phyloP scores from a whole-genome alignment of 2,113 vertebrate genomes.

The Lethenteron camtschaticum region DNA sequence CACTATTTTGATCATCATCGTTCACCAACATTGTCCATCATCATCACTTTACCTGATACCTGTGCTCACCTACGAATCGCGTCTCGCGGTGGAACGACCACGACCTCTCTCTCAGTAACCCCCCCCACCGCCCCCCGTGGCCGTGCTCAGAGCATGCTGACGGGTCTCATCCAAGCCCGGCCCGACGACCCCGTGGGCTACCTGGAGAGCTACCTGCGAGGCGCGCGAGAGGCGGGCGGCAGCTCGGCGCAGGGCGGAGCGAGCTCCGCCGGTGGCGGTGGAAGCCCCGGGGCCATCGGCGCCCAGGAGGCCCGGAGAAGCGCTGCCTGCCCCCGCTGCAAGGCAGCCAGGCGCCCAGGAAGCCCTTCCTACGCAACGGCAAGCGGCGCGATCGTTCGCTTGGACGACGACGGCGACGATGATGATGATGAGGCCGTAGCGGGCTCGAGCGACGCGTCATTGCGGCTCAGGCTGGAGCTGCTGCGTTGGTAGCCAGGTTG shows the following conservation, averaged over 20 bases:
- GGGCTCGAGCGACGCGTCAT: no score
- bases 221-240: constrained; percentile 20
- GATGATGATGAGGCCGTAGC: no score
- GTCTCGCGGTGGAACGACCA: no score
- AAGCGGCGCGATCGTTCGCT: neutral
- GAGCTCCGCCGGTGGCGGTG: constrained; percentile 16
- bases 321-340: constrained; percentile 15
- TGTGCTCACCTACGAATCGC: no score
- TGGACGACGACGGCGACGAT: no score
- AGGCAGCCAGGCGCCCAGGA: constrained; percentile 15
- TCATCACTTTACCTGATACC: no score
- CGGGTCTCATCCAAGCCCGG: constrained; percentile 25
- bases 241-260: constrained; percentile 23
- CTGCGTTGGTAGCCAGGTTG: neutral
- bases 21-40: no score
- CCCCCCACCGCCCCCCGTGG: no score
- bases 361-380: constrained; percentile 17
- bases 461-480: no score
- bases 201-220: constrained; percentile 23
- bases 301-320: constrained; percentile 10
- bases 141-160: constrained; percentile 22
- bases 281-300: no score
- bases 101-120: no score
- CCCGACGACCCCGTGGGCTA: constrained; percentile 24
- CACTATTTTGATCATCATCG: no score